Evolutionary conservation across 2,797 vertebrate species (phyloP).

Genomic region (Pelobates cultripes): DNA sequence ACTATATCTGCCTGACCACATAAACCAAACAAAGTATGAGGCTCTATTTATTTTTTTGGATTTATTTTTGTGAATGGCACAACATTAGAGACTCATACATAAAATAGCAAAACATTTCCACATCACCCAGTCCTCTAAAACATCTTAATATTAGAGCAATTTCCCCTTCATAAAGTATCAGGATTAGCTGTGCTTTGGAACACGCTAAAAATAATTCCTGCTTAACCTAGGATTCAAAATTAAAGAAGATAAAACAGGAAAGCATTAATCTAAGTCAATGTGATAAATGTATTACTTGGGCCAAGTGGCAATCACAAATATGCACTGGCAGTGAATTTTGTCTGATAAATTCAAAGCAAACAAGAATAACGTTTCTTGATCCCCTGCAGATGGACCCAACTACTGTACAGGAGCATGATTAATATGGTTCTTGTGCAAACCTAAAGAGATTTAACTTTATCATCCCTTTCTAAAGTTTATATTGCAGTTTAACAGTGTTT

Average conservation of each 20-base stretch:
- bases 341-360: conserved; percentile 56
- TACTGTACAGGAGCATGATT: conserved; percentile 50
- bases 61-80: conserved; percentile 3
- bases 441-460: conserved; percentile 52
- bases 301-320: conserved; percentile 56
- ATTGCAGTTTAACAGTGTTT: conserved; percentile 34
- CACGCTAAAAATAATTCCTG: conserved; percentile 57
- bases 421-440: conserved; percentile 46
- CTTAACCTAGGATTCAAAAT: conserved; percentile 56
- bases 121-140: conserved; percentile 38
- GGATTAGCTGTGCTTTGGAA: conserved; percentile 51
- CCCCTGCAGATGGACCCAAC: conserved; percentile 54
- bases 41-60: conserved; percentile 5
- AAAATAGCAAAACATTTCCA: conserved; percentile 28
- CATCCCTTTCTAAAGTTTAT: conserved; percentile 43
- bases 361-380: conserved; percentile 51
- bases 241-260: conserved; percentile 54
- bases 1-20: too few species aligned
- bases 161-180: conserved; percentile 50
- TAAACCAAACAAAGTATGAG: too few species aligned
- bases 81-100: background rate
- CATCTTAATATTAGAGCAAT: conserved; percentile 51
- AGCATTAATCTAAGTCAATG: conserved; percentile 56
- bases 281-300: conserved; percentile 55
- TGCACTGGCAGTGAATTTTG: conserved; percentile 49